A percentile compares a stretch with the other conserved stretches of the same genome.
Evolutionary conservation across 2,888 invertebrate genomes (phyloP).

Genomic region (Rhagonycha lutea): DNA sequence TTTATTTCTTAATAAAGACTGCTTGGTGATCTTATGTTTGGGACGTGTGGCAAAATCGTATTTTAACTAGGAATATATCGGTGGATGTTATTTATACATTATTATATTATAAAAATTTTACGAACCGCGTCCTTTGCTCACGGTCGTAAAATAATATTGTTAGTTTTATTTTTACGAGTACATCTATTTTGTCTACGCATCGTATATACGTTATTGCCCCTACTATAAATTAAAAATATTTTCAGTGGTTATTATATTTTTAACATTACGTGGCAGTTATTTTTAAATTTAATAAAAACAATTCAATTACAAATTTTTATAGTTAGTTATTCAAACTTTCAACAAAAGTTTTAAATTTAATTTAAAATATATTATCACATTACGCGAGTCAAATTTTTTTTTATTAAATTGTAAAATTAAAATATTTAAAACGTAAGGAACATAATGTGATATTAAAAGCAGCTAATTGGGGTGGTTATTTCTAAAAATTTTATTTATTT

Average conservation of each 20-base stretch:
- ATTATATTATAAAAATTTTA: conserved; percentile 20
- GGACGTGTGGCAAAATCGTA: conserved; percentile 15
- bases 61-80: conserved; percentile 5
- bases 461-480: background rate
- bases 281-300: background rate
- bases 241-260: conserved; percentile 11
- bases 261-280: conserved; percentile 4
- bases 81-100: conserved; percentile 18
- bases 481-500: background rate
- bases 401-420: background rate
- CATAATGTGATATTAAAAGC: background rate
- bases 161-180: conserved; percentile 21
- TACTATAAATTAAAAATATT: conserved; percentile 26
- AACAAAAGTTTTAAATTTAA: background rate
- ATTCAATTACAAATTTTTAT: background rate
- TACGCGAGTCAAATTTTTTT: background rate
- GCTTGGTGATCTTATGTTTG: background rate
- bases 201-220: conserved; percentile 8
- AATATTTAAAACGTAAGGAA: background rate
- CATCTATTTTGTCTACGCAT: conserved; percentile 26
- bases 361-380: background rate
- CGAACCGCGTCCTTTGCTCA: conserved; percentile 21
- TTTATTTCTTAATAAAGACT: conserved; percentile 17
- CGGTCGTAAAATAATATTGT: conserved; percentile 20
- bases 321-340: background rate